Evolutionary conservation across 2,797 vertebrate species (phyloP), one percentile per base, ranked within the genome.

Genomic region (Pelobates cultripes): DNA sequence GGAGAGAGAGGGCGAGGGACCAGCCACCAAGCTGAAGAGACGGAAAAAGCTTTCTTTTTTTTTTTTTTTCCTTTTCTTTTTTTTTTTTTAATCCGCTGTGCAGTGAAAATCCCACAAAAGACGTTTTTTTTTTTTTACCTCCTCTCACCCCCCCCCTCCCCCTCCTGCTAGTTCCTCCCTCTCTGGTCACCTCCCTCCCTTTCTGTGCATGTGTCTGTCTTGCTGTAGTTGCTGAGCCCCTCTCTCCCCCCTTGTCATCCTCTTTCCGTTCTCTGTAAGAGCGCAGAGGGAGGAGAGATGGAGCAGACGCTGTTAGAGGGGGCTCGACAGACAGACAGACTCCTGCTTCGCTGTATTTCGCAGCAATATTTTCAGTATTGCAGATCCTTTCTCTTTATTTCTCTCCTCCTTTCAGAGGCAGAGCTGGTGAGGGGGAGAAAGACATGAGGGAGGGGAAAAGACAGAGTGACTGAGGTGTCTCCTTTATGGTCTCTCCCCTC

Each of bases 331-430:
- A 69, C 17, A 12, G 0, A 51, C 10, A 64, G 57, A 51, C 66
- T 28, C 47, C 17, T 69, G 53, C 7, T 53, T 74, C 13, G 47
- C 13, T 41, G 17, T 70, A 1, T 40, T 14, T 10, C 13, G 6
- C 7, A 40, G 4, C 57, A n/a, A 43, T n/a, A 12, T 57, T 15
- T 60, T 51, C 73, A 69, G 61, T 74, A 61, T 71, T 64, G 47
- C 47, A 51, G 47, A 51, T 63, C 82, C 17, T 71, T 79, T 84
- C 15, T 73, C 81, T 55, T 64, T n/a, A 42, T 60, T 12, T 57
- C 55, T 57, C 60, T 14, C 64, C 68, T 42, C 47, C 89, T 89
- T 88, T 89, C 89, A 90, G 80, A 89, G 70, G 41, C 17, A 75
- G 44, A 14, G 13, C 7, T 80, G 14, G 44, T 5, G 28, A 12